A percentile compares a stretch with the other conserved stretches of the same genome.
Evolutionary conservation across 2,797 vertebrate species (phyloP).

Genomic region (Paratrypauchen microcephalus): DNA sequence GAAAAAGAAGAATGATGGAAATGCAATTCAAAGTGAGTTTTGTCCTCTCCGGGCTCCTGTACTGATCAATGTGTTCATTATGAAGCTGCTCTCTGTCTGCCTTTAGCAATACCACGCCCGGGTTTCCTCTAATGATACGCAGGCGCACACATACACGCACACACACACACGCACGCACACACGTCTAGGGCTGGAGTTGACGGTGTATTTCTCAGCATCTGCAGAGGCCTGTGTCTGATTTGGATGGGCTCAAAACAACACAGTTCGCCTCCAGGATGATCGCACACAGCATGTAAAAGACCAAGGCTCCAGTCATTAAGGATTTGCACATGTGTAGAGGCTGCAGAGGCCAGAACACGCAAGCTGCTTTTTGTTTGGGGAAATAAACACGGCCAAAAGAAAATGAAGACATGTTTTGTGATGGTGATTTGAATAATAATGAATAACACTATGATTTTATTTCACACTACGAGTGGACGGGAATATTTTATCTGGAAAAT

Average conservation of each 20-base stretch:
- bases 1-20: slow-evolving; percentile 19
- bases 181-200: slow-evolving; percentile 6
- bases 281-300: slow-evolving; percentile 41
- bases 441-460: no score
- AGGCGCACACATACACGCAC: background rate
- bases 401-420: background rate
- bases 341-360: slow-evolving; percentile 1
- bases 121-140: background rate
- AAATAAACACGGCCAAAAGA: slow-evolving; percentile 23
- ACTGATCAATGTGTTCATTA: slow-evolving; percentile 70
- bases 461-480: no score
- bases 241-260: slow-evolving; percentile 42
- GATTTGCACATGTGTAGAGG: slow-evolving; percentile 26
- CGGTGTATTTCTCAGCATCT: slow-evolving; percentile 5
- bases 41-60: slow-evolving; percentile 52
- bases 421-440: background rate
- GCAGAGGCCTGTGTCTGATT: slow-evolving; percentile 41
- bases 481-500: no score
- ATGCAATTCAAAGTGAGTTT: slow-evolving; percentile 36
- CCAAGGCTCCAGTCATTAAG: slow-evolving; percentile 15
- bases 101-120: slow-evolving; percentile 36
- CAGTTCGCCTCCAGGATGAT: slow-evolving; percentile 28
- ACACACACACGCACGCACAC: background rate
- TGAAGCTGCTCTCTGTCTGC: slow-evolving; percentile 51
- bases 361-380: slow-evolving; percentile 3